These are phyloP conservation scores for Drosophila micromelanica DNA, from an alignment of 1,140 invertebrate species.

Conservation along the genomic window DNA sequence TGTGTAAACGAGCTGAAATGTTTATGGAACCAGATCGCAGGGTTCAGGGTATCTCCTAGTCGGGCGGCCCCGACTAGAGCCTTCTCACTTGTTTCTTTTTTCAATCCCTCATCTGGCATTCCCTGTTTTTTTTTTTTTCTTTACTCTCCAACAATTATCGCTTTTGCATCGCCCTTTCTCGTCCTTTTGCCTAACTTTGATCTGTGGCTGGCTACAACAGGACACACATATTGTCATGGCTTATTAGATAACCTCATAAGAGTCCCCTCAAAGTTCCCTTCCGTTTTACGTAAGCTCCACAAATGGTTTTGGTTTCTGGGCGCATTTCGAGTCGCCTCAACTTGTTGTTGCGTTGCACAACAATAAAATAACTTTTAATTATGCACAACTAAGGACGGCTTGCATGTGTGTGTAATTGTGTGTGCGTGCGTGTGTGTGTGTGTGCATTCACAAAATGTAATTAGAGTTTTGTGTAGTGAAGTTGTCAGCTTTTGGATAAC, in stretches of 20 bases:
- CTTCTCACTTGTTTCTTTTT: too few relatives aligned
- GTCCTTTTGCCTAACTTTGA: not conserved
- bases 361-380: conserved; percentile 83
- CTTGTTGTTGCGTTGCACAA: conserved; percentile 53
- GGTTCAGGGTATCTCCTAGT: too few relatives aligned
- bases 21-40: too few relatives aligned
- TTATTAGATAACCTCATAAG: conserved; percentile 28
- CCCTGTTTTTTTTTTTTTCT: not conserved
- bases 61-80: too few relatives aligned
- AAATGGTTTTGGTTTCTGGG: not conserved
- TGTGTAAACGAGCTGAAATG: too few relatives aligned
- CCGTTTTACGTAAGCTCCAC: not conserved
- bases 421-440: conserved; percentile 12
- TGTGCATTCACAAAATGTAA: conserved; percentile 74
- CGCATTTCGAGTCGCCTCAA: conserved; percentile 37
- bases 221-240: conserved; percentile 15
- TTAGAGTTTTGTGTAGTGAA: conserved; percentile 80
- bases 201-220: conserved; percentile 1
- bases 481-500: conserved; percentile 81
- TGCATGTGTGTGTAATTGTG: conserved; percentile 3
- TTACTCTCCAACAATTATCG: too few relatives aligned
- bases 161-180: not conserved
- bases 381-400: conserved; percentile 65
- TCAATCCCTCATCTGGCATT: not conserved
- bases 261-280: not conserved